These are phyloP conservation scores for Urechis unicinctus DNA, from an alignment of 2,888 invertebrate genomes.

Conservation along the genomic window DNA sequence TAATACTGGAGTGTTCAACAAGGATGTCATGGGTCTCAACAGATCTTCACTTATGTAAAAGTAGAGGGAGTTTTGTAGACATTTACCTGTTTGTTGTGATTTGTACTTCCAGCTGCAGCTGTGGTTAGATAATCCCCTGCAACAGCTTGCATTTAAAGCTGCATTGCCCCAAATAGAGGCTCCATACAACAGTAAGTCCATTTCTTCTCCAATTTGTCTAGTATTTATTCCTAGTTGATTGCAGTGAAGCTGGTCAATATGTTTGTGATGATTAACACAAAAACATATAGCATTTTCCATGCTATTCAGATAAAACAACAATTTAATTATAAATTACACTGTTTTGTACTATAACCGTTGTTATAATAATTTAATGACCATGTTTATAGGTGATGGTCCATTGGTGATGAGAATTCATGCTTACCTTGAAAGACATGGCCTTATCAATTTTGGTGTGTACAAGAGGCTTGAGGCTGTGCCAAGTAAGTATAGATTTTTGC, in stretches of 20 bases:
- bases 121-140: conserved; percentile 93
- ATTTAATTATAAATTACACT: too few species aligned
- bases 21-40: too few species aligned
- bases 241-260: too few species aligned
- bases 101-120: conserved; percentile 62
- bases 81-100: not conserved
- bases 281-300: too few species aligned
- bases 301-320: too few species aligned
- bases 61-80: too few species aligned
- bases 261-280: too few species aligned
- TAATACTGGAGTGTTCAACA: too few species aligned
- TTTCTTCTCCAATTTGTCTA: too few species aligned
- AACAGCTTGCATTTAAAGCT: conserved; percentile 77
- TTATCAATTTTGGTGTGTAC: conserved; percentile 95
- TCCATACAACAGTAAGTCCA: conserved; percentile 73
- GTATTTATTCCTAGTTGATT: too few species aligned
- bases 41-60: too few species aligned
- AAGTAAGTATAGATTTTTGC: conserved; percentile 24
- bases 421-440: conserved; percentile 90
- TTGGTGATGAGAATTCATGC: conserved; percentile 79
- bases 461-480: conserved; percentile 66
- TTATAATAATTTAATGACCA: not conserved
- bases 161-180: conserved; percentile 72
- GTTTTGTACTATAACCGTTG: not conserved
- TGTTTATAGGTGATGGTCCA: conserved; percentile 61